phyloP scores from a whole-genome alignment of 2,888 invertebrate genomes.

The Conistra vaccinii region DNA sequence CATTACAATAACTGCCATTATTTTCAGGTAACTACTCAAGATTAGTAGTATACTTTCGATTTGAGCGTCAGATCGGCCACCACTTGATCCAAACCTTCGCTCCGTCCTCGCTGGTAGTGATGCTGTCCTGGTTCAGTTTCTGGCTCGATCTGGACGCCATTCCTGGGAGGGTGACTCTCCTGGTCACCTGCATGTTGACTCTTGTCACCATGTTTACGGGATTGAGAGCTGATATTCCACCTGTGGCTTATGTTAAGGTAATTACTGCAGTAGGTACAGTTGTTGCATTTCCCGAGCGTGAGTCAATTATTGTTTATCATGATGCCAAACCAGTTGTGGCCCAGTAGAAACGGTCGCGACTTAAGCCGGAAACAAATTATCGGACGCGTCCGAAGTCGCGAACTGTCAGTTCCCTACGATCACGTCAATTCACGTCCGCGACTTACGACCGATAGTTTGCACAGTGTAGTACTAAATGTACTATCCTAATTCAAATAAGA shows the following conservation, averaged over 20 bases:
- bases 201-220: conserved; percentile 97
- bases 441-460: too few species aligned
- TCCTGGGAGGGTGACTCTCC: conserved; percentile 94
- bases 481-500: too few species aligned
- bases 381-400: too few species aligned
- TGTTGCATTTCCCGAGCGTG: not conserved
- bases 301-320: not conserved
- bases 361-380: too few species aligned
- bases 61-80: conserved; percentile 96
- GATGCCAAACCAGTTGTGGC: not conserved
- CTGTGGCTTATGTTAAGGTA: conserved; percentile 96
- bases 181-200: conserved; percentile 96
- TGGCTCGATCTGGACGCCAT: conserved; percentile 96
- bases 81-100: conserved; percentile 96
- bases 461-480: too few species aligned
- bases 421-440: too few species aligned
- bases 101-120: conserved; percentile 95
- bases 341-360: too few species aligned
- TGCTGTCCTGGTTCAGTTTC: conserved; percentile 96
- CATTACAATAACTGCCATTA: not conserved
- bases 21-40: conserved; percentile 94
- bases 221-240: conserved; percentile 95
- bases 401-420: too few species aligned
- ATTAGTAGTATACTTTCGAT: conserved; percentile 94
- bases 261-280: conserved; percentile 34